Evolutionary conservation across 1,140 invertebrate species (phyloP).

Genomic region (Harpegnathos saltator): DNA sequence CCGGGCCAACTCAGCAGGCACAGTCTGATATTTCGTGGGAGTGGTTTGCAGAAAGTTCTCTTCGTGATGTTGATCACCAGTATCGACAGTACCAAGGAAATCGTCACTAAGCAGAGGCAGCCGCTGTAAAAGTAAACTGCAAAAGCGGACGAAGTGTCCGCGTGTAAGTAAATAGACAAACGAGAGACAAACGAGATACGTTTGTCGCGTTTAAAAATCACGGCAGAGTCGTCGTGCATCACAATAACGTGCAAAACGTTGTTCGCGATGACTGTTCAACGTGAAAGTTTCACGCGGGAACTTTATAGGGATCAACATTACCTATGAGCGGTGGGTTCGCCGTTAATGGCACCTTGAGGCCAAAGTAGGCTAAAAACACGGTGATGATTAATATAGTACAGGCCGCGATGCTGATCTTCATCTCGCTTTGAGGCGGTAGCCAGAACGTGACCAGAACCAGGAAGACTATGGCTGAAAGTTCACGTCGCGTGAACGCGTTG

Average conservation of each 20-base stretch:
- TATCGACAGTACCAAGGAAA: slow-evolving; percentile 89
- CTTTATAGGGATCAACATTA: slow-evolving; percentile 76
- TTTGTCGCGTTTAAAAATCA: background rate
- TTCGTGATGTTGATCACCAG: slow-evolving; percentile 87
- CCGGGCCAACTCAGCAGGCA: slow-evolving; percentile 86
- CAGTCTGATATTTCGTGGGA: slow-evolving; percentile 87
- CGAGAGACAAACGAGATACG: background rate
- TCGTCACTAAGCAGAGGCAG: slow-evolving; percentile 87
- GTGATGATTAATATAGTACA: slow-evolving; percentile 87
- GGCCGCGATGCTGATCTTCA: slow-evolving; percentile 88
- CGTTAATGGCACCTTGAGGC: slow-evolving; percentile 88
- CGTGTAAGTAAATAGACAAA: background rate
- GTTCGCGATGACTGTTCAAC: no score
- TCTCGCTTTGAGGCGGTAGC: slow-evolving; percentile 88
- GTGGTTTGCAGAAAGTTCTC: slow-evolving; percentile 83
- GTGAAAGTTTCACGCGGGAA: background rate
- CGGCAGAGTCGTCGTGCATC: no score
- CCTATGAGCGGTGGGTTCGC: slow-evolving; percentile 89
- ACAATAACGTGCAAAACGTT: background rate
- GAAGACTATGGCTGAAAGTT: slow-evolving; percentile 87
- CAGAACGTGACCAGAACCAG: slow-evolving; percentile 88
- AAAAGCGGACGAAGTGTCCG: slow-evolving; percentile 75
- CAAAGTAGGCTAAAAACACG: slow-evolving; percentile 89
- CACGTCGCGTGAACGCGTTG: slow-evolving; percentile 25
- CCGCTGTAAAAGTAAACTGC: slow-evolving; percentile 87